Evolutionary conservation across 2,797 vertebrate species (phyloP).

Genomic region (Dermochelys coriacea): DNA sequence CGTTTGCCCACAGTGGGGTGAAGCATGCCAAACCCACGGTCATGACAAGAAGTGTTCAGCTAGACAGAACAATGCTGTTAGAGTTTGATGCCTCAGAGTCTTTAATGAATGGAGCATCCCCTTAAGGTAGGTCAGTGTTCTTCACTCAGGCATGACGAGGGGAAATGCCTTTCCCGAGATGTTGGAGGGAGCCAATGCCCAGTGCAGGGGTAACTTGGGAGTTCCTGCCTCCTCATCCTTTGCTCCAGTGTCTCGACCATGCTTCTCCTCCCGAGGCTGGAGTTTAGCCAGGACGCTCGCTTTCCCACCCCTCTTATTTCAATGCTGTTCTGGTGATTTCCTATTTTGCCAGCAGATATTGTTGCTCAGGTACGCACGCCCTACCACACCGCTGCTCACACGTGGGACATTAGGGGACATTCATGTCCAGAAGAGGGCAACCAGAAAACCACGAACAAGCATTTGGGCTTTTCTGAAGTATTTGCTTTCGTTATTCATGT

Average conservation of each 20-base stretch:
- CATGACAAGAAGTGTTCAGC: not conserved
- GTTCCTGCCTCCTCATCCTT: not conserved
- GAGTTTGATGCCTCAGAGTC: not conserved
- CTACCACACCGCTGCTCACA: no score
- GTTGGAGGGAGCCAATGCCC: not conserved
- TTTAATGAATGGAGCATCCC: not conserved
- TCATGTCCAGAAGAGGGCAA: not conserved
- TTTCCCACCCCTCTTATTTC: no score
- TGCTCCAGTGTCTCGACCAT: no score
- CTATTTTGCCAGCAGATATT: not conserved
- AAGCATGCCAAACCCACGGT: not conserved
- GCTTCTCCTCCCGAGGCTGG: not conserved
- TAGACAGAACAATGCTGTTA: not conserved
- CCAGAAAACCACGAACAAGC: not conserved
- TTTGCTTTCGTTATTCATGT: rapidly evolving
- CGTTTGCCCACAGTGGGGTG: not conserved
- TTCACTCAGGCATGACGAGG: not conserved
- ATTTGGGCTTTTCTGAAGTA: not conserved
- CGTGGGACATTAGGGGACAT: not conserved
- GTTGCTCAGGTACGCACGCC: not conserved
- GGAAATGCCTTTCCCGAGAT: no score
- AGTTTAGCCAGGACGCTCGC: not conserved
- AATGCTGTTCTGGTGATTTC: no score
- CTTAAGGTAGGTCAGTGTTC: not conserved
- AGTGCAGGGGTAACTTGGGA: not conserved